Percentiles rank a stretch among this genome's conserved stretches.
phyloP scores from a whole-genome alignment of 2,888 invertebrate genomes.

The Dexiosoma caninum region DNA sequence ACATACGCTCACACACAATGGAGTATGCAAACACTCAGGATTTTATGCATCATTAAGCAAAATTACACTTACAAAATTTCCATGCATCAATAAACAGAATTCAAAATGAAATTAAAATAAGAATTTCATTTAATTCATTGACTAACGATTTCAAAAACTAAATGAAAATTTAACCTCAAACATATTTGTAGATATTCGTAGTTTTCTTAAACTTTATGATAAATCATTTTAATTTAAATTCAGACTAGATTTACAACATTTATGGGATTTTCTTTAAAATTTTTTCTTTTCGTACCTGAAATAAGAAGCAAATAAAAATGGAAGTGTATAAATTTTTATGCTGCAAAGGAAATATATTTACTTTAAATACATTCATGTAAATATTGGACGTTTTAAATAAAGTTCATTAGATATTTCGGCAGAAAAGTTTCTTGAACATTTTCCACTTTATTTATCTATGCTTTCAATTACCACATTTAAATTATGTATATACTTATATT shows the following conservation, averaged over 20 bases:
- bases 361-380: too few species aligned
- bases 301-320: too few species aligned
- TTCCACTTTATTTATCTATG: neutral
- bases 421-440: neutral
- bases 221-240: too few species aligned
- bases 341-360: too few species aligned
- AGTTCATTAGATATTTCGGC: too few species aligned
- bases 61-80: neutral
- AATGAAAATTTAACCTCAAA: conserved; percentile 31
- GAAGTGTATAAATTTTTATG: too few species aligned
- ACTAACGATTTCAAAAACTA: neutral
- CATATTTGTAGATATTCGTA: too few species aligned
- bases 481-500: neutral
- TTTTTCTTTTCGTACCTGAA: too few species aligned
- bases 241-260: too few species aligned
- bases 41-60: conserved; percentile 25
- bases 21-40: neutral
- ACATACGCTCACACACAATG: neutral
- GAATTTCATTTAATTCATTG: conserved; percentile 14
- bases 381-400: too few species aligned
- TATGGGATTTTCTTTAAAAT: too few species aligned
- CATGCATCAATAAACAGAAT: neutral
- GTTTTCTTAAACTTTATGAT: too few species aligned
- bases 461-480: conserved; percentile 8
- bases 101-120: neutral